Evolutionary conservation across 1,140 invertebrate species (phyloP), one percentile per base, ranked within the genome.

Genomic region (Trachelipus rathkii): DNA sequence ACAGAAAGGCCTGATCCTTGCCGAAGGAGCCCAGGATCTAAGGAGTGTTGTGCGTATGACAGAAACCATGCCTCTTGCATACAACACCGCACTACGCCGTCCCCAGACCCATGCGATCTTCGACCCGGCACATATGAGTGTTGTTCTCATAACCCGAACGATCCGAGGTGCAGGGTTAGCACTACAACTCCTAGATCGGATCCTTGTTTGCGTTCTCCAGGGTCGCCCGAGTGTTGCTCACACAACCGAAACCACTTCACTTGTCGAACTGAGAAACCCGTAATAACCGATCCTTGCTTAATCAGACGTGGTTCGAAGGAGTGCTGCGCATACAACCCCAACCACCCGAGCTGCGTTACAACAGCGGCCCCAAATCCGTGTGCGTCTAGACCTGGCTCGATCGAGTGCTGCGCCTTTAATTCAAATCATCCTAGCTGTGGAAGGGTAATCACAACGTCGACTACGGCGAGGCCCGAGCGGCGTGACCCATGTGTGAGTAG

Each of bases 281-380:
- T 3, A 33, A 3, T 19, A 45, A 44, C 72, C 21, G 72, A 73
- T 73, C 72, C 72, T 19, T 73, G 72, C 19, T 8, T 10, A 73
- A 2, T 9, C 15, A 11, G 10, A 50, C 72, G 33, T 1, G 72
- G 72, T 9, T 45, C 72, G 9, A n/a, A 15, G 7, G 6, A 74
- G 46, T 80, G 78, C 15, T 80, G 79, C 66, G 50, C 45, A 5
- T 44, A 53, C 9, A 78, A 77, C 44, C 76, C 79, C 19, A 67
- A 23, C 19, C 76, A 75, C 11, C 50, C 50, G 50, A 72, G 23
- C 11, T 76, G 78, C 21, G 60, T 44, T 23, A 74, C 72, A 19
- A 79, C 78, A 33, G 71, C 71, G 67, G 44, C 60, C 43, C 60
- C 71, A 4, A 46, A 74, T 24, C 46, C 72, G 9, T 74, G 72